A percentile compares a stretch with the other conserved stretches of the same genome.
Evolutionary conservation across 2,797 vertebrate genomes (phyloP).

Genomic region (Zonotrichia albicollis): DNA sequence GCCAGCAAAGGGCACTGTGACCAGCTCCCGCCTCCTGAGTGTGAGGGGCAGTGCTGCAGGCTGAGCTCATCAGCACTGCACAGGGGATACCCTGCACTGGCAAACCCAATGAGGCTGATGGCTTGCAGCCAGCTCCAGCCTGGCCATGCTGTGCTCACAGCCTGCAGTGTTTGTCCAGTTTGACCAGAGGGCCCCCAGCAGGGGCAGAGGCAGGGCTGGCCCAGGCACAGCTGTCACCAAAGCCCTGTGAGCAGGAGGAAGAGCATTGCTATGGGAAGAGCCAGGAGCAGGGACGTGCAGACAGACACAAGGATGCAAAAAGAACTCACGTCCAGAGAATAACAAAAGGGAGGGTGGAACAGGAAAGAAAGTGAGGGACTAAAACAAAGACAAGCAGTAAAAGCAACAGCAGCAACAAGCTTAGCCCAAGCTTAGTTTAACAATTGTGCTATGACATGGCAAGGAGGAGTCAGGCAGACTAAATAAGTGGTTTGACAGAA

Average conservation of each 20-base stretch:
- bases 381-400: not conserved
- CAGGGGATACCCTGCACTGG: not conserved
- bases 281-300: not conserved
- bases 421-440: not conserved
- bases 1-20: not conserved
- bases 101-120: accelerated
- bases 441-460: not conserved
- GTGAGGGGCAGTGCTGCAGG: not conserved
- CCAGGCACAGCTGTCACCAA: not conserved
- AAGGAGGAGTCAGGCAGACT: not conserved
- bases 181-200: not conserved
- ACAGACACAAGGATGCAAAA: accelerated
- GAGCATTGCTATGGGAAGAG: accelerated
- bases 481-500: not conserved
- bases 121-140: not conserved
- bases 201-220: not conserved
- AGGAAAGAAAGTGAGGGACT: not conserved
- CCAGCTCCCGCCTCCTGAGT: not conserved
- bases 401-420: not conserved
- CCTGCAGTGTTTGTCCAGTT: not conserved
- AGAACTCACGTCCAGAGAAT: not conserved
- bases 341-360: not conserved
- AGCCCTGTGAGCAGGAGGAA: not conserved
- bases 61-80: not conserved
- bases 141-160: accelerated